Evolutionary conservation across 2,888 invertebrate genomes (phyloP), one percentile per base, ranked within the genome.

Genomic region (Hoplodrina blanda): DNA sequence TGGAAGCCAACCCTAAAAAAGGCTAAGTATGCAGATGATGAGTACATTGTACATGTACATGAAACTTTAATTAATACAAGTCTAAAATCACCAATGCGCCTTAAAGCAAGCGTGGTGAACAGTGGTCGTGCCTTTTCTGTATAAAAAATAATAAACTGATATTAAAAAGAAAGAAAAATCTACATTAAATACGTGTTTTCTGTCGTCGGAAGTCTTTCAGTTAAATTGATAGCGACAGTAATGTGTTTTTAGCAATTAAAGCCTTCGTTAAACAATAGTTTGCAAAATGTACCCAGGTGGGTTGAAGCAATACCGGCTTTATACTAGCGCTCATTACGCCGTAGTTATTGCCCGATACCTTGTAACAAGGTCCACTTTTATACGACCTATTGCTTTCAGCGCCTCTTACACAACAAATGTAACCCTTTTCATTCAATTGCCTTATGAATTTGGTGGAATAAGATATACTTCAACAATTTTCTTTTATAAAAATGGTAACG

Each of bases 351-450:
- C 19, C 15, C 30, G 30, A 55, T 63, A 46, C n/a, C 41, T 49
- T 13, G 50, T 57, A 52, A 64, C 53, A 33, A 60, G 20, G 66
- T 33, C 57, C 33, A 54, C 50, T 50, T 61, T 54, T 50, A 46
- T 33, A n/a, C 60, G 30, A 61, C 44, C 30, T 75, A 63, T 66
- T 56, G 55, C 63, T 66, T 78, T 61, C 52, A 49, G 19, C 20
- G 41, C 52, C 41, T 68, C 59, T 55, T 54, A 61, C 30, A 55
- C 53, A 64, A 63, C 44, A 73, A 67, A 67, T 63, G 49, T 53
- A 63, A 71, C 55, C 60, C 56, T 69, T 72, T 69, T 52, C 69
- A 68, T 67, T 69, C 62, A 65, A 73, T 68, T 59, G 55, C 17
- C 44, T 60, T 30, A 64, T 25, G 62, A 62, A 72, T 72, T 54